A percentile compares a stretch with the other conserved stretches of the same genome.
These are phyloP conservation scores for Delphinus delphis DNA, from an alignment of 2,113 vertebrate species.

Conservation along the genomic window DNA sequence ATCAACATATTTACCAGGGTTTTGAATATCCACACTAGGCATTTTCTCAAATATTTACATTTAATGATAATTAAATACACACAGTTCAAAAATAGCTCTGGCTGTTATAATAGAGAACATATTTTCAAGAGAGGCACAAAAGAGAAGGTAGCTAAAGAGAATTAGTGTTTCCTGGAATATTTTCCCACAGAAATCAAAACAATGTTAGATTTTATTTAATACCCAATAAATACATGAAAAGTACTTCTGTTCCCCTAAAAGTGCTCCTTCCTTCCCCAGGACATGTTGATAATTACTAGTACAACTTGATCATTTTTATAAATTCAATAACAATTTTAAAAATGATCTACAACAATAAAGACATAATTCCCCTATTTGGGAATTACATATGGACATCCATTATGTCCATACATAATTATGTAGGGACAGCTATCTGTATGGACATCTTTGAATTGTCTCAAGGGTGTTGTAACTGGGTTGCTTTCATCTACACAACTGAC, in stretches of 20 bases:
- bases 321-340: neutral
- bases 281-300: neutral
- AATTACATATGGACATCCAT: too few relatives aligned
- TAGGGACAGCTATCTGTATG: neutral
- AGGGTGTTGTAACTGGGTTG: too few relatives aligned
- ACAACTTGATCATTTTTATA: neutral
- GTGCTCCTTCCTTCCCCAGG: neutral
- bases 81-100: constrained; percentile 23
- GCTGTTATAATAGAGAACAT: neutral
- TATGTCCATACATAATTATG: too few relatives aligned
- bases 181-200: constrained; percentile 39
- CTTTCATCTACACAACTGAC: neutral
- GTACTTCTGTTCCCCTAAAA: neutral
- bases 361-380: neutral
- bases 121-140: constrained; percentile 13
- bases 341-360: neutral
- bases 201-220: neutral
- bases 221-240: neutral
- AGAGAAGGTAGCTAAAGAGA: constrained; percentile 10
- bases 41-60: constrained; percentile 52
- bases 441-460: neutral
- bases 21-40: constrained; percentile 22
- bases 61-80: constrained; percentile 14
- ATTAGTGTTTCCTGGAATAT: neutral
- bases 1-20: constrained; percentile 8